These are phyloP conservation scores for Enteromius paludinosus DNA, from an alignment of 2,797 vertebrate species.

Conservation along the genomic window DNA sequence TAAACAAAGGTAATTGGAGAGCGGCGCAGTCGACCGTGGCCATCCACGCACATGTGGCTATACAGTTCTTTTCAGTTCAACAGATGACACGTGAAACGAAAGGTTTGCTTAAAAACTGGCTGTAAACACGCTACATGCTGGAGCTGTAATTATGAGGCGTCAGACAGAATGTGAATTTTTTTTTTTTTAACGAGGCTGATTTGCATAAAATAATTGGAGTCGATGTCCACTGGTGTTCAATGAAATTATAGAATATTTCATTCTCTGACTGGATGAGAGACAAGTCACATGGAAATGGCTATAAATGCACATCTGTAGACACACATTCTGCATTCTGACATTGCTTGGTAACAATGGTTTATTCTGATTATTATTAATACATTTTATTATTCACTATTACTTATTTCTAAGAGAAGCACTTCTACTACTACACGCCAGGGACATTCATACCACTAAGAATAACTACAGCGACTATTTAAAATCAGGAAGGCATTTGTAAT, in stretches of 20 bases:
- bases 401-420: background rate
- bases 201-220: constrained; percentile 25
- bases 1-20: constrained; percentile 45
- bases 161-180: background rate
- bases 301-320: background rate
- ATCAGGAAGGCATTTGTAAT: background rate
- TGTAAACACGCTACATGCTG: constrained; percentile 4
- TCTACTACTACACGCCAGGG: background rate
- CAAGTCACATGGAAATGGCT: background rate
- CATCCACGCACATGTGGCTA: background rate
- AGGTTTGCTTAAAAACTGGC: constrained; percentile 10
- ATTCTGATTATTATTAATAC: background rate
- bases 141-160: constrained; percentile 4
- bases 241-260: background rate
- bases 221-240: constrained; percentile 14
- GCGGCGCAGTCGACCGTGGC: constrained; percentile 25
- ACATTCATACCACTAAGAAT: background rate
- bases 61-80: constrained; percentile 16
- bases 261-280: background rate
- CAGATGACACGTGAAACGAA: constrained; percentile 30
- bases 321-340: background rate
- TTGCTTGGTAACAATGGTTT: background rate
- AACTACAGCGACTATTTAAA: background rate
- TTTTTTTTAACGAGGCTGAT: constrained; percentile 15
- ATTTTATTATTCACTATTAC: background rate